Evolutionary conservation across 2,797 vertebrate species (phyloP), one percentile per base, ranked within the genome.

Genomic region (Cossypha dichroa): DNA sequence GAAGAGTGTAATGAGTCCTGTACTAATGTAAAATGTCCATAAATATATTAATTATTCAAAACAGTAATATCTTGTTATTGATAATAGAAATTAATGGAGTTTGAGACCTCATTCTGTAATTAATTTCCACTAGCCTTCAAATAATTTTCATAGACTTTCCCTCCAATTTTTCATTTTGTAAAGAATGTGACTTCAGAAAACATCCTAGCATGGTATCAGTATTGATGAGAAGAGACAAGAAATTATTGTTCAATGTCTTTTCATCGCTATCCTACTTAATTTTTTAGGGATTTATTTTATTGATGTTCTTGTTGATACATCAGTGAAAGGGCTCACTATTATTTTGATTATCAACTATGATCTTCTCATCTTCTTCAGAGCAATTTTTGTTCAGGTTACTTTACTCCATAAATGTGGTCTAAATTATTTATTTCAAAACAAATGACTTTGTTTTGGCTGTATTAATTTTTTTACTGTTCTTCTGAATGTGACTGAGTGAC

Each of bases 321-420:
- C 21, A 41, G 25, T 85, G 51, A 79, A 88, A 45, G 15, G 33
- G 6, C 18, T 84, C 40, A 55, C 16, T 84, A 41, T 49, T 69
- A 59, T 26, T 82, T 78, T 64, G 40, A 38, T 58, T 58, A n/a
- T 38, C 33, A 49, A 5, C 29, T 49, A 26, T 12, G 15, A 66
- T 16, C 5, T 58, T 83, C 19, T 70, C 5, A 28, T 52, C 31
- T 34, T 51, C 68, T 84, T 86, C 28, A 45, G 38, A 41, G 3
- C 14, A 51, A 18, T 76, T 72, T 4, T 36, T 12, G 0, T 38
- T 29, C 48, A 49, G 4, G 33, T 64, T 74, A 64, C 49, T 73
- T 28, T 40, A 40, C 10, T 56, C 21, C 3, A 0, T 64, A 81
- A 75, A 64, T 1, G 2, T 15, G 4, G 4, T 26, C 13, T 60